Conservation (phyloP, 2,797 vertebrate species). For the Microtus californicus region DNA sequence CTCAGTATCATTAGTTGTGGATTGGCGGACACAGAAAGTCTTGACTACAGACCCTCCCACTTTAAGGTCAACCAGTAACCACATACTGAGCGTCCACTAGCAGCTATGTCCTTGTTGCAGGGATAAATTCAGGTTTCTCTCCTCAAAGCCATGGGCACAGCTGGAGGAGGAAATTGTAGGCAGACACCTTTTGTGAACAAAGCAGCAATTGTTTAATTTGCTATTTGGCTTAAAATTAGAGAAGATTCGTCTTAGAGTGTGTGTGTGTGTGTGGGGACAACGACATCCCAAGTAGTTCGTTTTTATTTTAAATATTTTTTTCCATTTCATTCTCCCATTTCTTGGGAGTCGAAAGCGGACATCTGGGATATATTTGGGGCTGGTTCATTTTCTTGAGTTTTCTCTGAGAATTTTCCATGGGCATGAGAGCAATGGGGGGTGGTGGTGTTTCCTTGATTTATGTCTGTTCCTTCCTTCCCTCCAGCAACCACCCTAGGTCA, state of each 20-base stretch:
- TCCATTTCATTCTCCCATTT: not conserved
- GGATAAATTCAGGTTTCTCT: not conserved
- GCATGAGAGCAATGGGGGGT: not conserved
- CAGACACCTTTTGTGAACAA: not conserved
- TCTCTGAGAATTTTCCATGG: constrained; percentile 61
- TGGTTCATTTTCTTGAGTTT: constrained; percentile 64
- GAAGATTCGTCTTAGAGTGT: not conserved
- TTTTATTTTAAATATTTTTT: constrained; percentile 49
- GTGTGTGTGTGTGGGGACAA: not conserved
- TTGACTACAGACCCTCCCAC: not conserved
- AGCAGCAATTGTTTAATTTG: not conserved
- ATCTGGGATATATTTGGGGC: constrained; percentile 61
- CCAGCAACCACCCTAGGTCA: not conserved
- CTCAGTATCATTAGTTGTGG: not conserved
- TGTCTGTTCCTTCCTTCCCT: not conserved
- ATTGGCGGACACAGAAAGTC: not conserved
- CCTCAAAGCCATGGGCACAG: not conserved
- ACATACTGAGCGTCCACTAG: not conserved
- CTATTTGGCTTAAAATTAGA: constrained; percentile 20
- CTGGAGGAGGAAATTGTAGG: not conserved
- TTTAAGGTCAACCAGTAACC: not conserved
- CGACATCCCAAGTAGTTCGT: not conserved
- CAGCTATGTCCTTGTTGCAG: not conserved
- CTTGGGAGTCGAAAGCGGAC: constrained; percentile 51
- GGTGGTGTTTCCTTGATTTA: constrained; percentile 63